phyloP scores from a whole-genome alignment of 2,113 vertebrate genomes.

The Chrysemys picta region DNA sequence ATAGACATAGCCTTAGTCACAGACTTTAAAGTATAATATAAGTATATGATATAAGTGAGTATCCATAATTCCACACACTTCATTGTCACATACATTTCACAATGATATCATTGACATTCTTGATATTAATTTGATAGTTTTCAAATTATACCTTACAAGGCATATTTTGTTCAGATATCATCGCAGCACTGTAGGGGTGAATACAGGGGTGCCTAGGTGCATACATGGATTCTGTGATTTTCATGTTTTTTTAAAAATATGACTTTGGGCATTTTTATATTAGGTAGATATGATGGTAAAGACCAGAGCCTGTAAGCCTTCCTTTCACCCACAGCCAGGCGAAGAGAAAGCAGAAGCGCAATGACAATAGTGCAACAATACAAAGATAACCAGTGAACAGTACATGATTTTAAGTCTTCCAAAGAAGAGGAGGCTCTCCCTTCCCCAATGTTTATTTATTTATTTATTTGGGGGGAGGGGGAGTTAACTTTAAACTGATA shows the following conservation, averaged over 20 bases:
- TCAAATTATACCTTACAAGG: too few species aligned
- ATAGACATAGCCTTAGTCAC: too few species aligned
- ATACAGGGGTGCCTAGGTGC: too few species aligned
- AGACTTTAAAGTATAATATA: too few species aligned
- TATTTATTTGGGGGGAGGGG: too few species aligned
- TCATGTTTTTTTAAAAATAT: background rate
- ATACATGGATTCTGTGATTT: background rate
- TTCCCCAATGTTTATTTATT: background rate
- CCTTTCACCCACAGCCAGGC: background rate
- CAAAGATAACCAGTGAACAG: background rate
- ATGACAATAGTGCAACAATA: background rate
- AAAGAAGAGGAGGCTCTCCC: background rate
- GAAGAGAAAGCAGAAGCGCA: background rate
- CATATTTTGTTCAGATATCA: background rate
- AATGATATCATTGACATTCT: too few species aligned
- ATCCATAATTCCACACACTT: too few species aligned
- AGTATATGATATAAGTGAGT: too few species aligned
- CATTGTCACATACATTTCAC: too few species aligned
- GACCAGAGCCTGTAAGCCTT: background rate
- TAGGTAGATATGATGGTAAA: background rate
- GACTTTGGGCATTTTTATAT: background rate
- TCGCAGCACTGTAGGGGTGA: background rate
- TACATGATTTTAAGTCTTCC: background rate
- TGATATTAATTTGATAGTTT: too few species aligned
- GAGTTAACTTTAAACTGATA: background rate